Conservation (phyloP, 2,888 invertebrate species). For the Pocota personata region DNA sequence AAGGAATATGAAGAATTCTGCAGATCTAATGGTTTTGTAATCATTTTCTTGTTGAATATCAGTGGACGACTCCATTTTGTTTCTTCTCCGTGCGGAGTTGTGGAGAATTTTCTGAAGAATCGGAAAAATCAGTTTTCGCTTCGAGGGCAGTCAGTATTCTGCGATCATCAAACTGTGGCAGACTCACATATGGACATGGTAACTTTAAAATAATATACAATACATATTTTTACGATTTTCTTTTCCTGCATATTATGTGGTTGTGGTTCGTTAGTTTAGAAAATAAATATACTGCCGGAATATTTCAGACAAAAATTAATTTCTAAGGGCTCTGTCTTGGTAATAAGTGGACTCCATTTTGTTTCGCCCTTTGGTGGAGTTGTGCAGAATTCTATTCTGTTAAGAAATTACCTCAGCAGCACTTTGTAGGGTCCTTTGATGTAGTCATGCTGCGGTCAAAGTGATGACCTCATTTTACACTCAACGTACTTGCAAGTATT, state of each 20-base stretch:
- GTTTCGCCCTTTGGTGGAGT: conserved; percentile 8
- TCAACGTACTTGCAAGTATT: not conserved
- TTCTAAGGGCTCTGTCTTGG: not conserved
- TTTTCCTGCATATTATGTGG: conserved; percentile 25
- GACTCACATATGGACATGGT: conserved; percentile 59
- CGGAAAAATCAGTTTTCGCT: conserved; percentile 45
- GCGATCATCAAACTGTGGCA: conserved; percentile 30
- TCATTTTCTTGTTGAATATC: conserved; percentile 51
- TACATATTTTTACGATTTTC: not conserved
- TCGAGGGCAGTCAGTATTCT: conserved; percentile 21
- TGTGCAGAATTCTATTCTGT: conserved; percentile 4
- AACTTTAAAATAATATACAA: conserved; percentile 22
- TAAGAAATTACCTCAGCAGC: not conserved
- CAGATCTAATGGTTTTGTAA: conserved; percentile 33
- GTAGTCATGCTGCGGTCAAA: not conserved
- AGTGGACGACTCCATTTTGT: conserved; percentile 71
- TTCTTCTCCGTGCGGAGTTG: conserved; percentile 63
- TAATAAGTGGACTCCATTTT: conserved; percentile 14
- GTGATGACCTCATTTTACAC: conserved; percentile 57
- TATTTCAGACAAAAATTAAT: not conserved
- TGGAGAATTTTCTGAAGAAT: conserved; percentile 67
- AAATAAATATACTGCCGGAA: too few species aligned
- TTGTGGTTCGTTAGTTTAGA: conserved; percentile 52
- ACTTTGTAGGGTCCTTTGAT: conserved; percentile 19
- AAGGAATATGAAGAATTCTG: conserved; percentile 23